These are phyloP conservation scores for Enteromius anoplus DNA, from an alignment of 2,797 vertebrate genomes.

Conservation along the genomic window DNA sequence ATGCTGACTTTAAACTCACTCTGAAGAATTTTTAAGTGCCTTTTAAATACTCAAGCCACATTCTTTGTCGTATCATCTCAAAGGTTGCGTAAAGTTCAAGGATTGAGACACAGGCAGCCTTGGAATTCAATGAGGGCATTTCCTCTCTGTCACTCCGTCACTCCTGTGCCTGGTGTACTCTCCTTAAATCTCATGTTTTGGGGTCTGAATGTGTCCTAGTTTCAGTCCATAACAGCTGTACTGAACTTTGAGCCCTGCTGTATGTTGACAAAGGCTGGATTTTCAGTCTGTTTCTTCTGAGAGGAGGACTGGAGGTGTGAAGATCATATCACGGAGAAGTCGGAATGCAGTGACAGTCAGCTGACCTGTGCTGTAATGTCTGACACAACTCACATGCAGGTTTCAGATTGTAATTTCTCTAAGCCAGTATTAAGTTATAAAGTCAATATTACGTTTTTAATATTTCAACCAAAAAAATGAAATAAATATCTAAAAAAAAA, in stretches of 20 bases:
- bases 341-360: slow-evolving; percentile 64
- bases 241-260: slow-evolving; percentile 38
- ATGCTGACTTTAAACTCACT: background rate
- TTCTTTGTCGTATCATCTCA: slow-evolving; percentile 22
- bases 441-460: background rate
- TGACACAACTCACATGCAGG: slow-evolving; percentile 27
- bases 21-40: background rate
- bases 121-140: slow-evolving; percentile 46
- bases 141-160: slow-evolving; percentile 26
- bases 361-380: slow-evolving; percentile 72
- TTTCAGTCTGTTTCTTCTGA: slow-evolving; percentile 45
- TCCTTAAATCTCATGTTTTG: slow-evolving; percentile 23
- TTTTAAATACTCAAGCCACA: slow-evolving; percentile 48
- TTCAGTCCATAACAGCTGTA: slow-evolving; percentile 57
- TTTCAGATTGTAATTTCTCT: background rate
- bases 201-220: slow-evolving; percentile 57
- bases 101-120: slow-evolving; percentile 34
- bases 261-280: slow-evolving; percentile 34
- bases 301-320: slow-evolving; percentile 23
- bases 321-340: slow-evolving; percentile 55
- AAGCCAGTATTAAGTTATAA: background rate
- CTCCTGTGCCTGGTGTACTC: slow-evolving; percentile 20
- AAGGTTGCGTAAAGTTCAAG: background rate
- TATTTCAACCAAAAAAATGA: background rate
- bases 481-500: background rate